A percentile compares a stretch with the other conserved stretches of the same genome.
phyloP scores from a whole-genome alignment of 2,113 vertebrate genomes.

The Saguinus midas region DNA sequence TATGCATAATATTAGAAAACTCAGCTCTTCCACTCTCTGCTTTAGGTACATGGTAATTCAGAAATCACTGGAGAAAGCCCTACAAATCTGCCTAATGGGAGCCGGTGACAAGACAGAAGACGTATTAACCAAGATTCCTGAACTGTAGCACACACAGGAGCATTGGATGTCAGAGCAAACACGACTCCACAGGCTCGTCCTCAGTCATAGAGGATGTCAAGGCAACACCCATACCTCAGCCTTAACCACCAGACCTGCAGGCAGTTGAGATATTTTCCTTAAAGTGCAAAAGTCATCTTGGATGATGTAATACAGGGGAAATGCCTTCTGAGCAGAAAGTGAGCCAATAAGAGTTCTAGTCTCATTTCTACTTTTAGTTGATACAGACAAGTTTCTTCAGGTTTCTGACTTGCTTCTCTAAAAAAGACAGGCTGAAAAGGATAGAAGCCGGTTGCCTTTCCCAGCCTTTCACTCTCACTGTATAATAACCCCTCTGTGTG shows the following conservation, averaged over 20 bases:
- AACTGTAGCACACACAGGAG: neutral
- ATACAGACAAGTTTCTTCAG: neutral
- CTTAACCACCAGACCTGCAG: neutral
- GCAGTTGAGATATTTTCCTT: neutral
- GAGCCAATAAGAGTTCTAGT: neutral
- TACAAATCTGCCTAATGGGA: neutral
- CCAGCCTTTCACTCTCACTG: neutral
- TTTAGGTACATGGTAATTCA: neutral
- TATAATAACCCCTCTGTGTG: fast-evolving
- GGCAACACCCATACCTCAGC: neutral
- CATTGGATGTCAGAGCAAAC: neutral
- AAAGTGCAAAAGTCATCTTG: neutral
- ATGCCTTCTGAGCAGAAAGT: neutral
- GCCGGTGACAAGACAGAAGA: no score
- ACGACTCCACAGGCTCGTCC: neutral
- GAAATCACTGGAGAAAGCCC: neutral
- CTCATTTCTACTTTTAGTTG: neutral
- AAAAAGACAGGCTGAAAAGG: neutral
- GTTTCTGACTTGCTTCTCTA: neutral
- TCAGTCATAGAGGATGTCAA: neutral
- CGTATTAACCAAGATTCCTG: neutral
- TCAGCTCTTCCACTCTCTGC: neutral
- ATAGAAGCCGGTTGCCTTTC: neutral
- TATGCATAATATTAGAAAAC: neutral
- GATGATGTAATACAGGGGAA: no score